These are phyloP conservation scores for Neodiprion pinetum DNA, from an alignment of 1,140 invertebrate genomes.

Conservation along the genomic window DNA sequence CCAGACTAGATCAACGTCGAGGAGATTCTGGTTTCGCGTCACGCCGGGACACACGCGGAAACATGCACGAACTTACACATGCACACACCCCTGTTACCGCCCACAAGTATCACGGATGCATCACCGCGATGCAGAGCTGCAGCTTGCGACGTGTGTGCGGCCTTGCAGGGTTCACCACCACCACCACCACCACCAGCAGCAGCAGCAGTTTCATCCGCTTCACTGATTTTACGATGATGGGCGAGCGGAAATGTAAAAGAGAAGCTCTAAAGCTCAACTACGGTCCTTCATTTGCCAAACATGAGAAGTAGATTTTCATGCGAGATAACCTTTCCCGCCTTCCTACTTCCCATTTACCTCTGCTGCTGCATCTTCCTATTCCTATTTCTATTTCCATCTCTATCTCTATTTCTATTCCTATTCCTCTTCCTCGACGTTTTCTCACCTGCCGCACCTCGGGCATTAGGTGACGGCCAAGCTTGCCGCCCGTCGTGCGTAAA, in stretches of 20 bases:
- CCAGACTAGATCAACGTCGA: neutral
- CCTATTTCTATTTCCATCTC: neutral
- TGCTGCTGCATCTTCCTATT: conserved; percentile 3
- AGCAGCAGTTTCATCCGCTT: conserved; percentile 41
- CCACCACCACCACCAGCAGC: conserved; percentile 40
- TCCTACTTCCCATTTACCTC: neutral
- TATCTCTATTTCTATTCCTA: neutral
- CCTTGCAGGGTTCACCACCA: neutral
- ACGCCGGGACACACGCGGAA: neutral
- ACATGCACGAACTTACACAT: no score
- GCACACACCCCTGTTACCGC: neutral
- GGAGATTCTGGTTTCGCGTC: neutral
- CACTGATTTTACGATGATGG: conserved; percentile 57
- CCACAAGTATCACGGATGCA: neutral
- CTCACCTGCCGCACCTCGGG: neutral
- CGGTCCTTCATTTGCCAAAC: conserved; percentile 35
- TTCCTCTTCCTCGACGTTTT: neutral
- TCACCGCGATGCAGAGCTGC: neutral
- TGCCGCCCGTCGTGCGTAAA: no score
- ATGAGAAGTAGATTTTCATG: conserved; percentile 26
- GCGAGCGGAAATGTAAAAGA: conserved; percentile 39
- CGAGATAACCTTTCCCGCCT: conserved; percentile 10
- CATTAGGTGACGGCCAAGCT: no score
- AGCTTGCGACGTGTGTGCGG: neutral
- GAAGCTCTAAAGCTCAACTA: conserved; percentile 18